Evolutionary conservation across 2,888 invertebrate species (phyloP), one percentile per base, ranked within the genome.

Genomic region (Drosophila basisetae): DNA sequence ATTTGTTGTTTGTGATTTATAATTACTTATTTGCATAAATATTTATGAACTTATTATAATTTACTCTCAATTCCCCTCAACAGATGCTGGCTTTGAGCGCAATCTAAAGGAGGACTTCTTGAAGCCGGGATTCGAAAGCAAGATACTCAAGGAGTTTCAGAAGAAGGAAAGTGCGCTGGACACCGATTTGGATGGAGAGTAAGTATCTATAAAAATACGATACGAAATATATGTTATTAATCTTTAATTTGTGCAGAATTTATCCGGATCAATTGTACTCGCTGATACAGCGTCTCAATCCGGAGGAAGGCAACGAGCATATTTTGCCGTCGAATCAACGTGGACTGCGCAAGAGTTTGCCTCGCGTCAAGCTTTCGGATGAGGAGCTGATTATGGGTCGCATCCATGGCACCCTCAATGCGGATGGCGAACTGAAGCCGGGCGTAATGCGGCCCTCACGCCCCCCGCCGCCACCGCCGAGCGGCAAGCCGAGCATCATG

Each of bases 141-240:
- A 87, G 64, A 82, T 93, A 31, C 64, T 92, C 0, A 91, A 92
- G 72, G 91, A 93, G 39, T 92, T 92, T 68, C 85, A 90, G 47
- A 90, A 92, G 78, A 93, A 90, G 64, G 92, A 90, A 39, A 89
- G 74, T 13, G 80, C 91, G 11, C 68, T 92, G 33, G 95, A 95
- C 85, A 92, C 92, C 55, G 95, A 95, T 85, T 89, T 95, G 79
- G 95, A 95, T 93, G 95, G 94, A 89, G 94, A 94, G 95, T 95
- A 92, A 87, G 90, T 80, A 41, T 1, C 5, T 6, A 18, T 1
- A 4, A 5, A 16, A 9, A 22, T 3, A 28, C 6, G 7, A n/a
- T 52, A 13, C 31, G 1, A 18, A 31, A n/a, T n/a, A 11, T 30
- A 16, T 30, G n/a, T 6, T 25, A 16, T 54, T 37, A 0, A 37